phyloP scores from a whole-genome alignment of 2,888 invertebrate species.

The Arenicola marina region DNA sequence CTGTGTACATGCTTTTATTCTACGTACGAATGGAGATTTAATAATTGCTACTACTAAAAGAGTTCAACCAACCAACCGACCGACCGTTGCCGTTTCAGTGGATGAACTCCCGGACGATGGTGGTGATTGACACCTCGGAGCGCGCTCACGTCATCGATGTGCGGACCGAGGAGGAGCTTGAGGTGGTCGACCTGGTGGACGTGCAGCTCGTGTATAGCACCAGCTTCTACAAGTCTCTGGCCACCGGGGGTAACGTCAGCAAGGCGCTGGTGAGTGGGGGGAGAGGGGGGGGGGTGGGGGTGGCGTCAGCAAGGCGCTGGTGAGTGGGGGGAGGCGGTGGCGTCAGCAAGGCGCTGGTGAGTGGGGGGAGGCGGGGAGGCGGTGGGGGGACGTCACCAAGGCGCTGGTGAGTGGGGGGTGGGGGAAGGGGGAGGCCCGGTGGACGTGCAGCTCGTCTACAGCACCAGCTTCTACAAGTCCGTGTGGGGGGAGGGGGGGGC shows the following conservation, averaged over 20 bases:
- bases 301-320: slow-evolving; percentile 73
- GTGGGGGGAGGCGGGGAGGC: no score
- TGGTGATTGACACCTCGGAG: slow-evolving; percentile 83
- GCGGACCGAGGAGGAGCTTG: slow-evolving; percentile 82
- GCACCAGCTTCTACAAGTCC: slow-evolving; percentile 68
- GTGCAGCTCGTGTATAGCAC: slow-evolving; percentile 43
- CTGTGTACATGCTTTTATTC: no score
- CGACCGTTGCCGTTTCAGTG: slow-evolving; percentile 69
- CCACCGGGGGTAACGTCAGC: slow-evolving; percentile 92
- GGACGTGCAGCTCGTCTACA: slow-evolving; percentile 28
- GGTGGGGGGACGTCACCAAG: slow-evolving; percentile 64
- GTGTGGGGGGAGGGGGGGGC: slow-evolving; percentile 93
- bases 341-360: slow-evolving; percentile 77
- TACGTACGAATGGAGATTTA: not conserved
- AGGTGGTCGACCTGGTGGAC: slow-evolving; percentile 57
- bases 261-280: slow-evolving; percentile 71
- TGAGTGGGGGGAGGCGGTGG: slow-evolving; percentile 97
- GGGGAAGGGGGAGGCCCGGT: slow-evolving; percentile 66
- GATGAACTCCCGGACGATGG: slow-evolving; percentile 82
- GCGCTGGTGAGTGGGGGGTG: slow-evolving; percentile 90
- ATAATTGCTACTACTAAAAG: not conserved
- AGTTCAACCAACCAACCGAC: no score
- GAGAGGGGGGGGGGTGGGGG: no score
- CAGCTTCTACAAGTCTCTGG: slow-evolving; percentile 72
- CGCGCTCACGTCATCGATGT: slow-evolving; percentile 88